A percentile compares a stretch with the other conserved stretches of the same genome.
These are phyloP conservation scores for Syrista parreyssii DNA, from an alignment of 2,888 invertebrate genomes.

Conservation along the genomic window DNA sequence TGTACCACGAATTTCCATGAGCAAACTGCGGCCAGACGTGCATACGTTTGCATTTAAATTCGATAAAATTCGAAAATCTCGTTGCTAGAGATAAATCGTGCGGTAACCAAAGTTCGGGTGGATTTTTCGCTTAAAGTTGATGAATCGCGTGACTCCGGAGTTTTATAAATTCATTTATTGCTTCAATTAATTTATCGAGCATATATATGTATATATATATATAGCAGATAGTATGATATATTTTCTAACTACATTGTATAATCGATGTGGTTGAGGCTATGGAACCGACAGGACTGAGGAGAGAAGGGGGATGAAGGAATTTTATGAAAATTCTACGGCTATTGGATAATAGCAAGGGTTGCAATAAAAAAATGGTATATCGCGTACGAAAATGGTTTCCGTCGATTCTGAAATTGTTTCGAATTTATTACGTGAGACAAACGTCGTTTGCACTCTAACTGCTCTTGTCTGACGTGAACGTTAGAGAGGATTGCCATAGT, in stretches of 20 bases:
- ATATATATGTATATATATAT: neutral
- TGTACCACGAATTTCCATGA: conserved; percentile 4
- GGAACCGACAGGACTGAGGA: neutral
- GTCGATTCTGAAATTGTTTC: neutral
- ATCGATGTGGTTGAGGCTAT: neutral
- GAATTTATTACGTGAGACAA: neutral
- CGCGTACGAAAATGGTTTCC: neutral
- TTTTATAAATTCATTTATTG: neutral
- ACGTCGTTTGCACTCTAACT: neutral
- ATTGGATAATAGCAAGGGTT: neutral
- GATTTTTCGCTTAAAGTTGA: neutral
- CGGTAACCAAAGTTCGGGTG: neutral
- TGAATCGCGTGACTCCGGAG: neutral
- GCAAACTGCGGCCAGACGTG: conserved; percentile 1
- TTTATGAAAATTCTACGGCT: neutral
- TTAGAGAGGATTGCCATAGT: neutral
- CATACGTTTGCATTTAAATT: conserved; percentile 4
- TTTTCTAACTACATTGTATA: neutral
- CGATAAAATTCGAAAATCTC: neutral
- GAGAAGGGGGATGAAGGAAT: neutral
- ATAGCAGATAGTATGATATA: neutral
- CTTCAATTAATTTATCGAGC: neutral
- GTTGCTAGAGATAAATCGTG: neutral
- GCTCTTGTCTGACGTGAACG: neutral
- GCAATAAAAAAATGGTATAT: neutral